Percentiles rank a stretch among this genome's conserved stretches.
Conservation (phyloP, 1,140 invertebrate species). For the Leptopilina clavipes region DNA sequence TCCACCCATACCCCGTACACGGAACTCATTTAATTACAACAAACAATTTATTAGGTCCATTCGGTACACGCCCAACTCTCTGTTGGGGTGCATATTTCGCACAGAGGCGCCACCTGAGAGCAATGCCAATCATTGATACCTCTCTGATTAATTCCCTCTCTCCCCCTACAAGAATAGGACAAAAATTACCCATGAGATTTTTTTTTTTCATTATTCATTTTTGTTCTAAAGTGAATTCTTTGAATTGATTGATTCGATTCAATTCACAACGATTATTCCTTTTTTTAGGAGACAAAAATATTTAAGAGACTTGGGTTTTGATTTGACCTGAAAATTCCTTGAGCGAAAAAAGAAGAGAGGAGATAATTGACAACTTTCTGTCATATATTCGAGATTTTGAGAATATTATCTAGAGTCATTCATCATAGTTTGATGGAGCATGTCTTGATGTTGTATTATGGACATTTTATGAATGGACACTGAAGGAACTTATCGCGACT, state of each 20-base stretch:
- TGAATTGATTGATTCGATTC: too few relatives aligned
- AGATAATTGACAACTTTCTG: background rate
- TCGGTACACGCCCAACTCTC: constrained; percentile 69
- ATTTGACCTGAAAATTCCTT: too few relatives aligned
- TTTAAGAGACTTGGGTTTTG: too few relatives aligned
- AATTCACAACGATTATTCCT: too few relatives aligned
- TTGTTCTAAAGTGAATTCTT: too few relatives aligned
- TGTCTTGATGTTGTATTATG: background rate
- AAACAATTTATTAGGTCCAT: constrained; percentile 75
- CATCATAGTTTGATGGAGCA: constrained; percentile 25
- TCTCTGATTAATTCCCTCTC: constrained; percentile 10
- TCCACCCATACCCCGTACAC: constrained; percentile 63
- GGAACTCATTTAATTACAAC: constrained; percentile 75
- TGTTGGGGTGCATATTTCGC: constrained; percentile 47
- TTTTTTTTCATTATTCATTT: too few relatives aligned
- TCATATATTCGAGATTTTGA: background rate
- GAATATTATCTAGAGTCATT: constrained; percentile 21
- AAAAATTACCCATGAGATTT: too few relatives aligned
- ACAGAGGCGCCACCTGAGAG: constrained; percentile 37
- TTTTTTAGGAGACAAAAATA: too few relatives aligned
- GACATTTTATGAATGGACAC: constrained; percentile 34
- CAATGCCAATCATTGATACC: constrained; percentile 27
- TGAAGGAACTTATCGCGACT: constrained; percentile 33
- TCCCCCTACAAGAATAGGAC: background rate
- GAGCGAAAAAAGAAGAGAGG: too few relatives aligned